phyloP scores from a whole-genome alignment of 2,888 invertebrate species.

The Tholera decimalis region DNA sequence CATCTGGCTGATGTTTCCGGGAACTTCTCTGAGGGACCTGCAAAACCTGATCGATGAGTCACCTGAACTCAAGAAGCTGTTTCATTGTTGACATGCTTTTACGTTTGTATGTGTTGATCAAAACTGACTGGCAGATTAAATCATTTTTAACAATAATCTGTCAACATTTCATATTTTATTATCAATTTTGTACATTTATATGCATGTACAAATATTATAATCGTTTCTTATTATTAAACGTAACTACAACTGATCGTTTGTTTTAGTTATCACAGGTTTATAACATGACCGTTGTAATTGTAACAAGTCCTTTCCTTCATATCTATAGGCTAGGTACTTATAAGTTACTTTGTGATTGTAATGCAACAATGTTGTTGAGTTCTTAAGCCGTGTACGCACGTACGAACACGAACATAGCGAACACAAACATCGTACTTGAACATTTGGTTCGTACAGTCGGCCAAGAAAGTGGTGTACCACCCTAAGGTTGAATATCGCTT shows the following conservation, averaged over 20 bases:
- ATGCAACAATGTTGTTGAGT: constrained; percentile 8
- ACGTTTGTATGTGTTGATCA: constrained; percentile 7
- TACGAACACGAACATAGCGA: no score
- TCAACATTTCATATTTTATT: constrained; percentile 45
- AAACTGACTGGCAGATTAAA: constrained; percentile 53
- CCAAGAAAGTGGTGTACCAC: no score
- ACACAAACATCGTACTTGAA: no score
- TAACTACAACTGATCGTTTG: constrained; percentile 22
- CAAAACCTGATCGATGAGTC: constrained; percentile 47
- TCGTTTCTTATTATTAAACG: constrained; percentile 32
- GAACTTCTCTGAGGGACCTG: constrained; percentile 59
- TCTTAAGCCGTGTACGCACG: no score
- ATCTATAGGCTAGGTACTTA: background rate
- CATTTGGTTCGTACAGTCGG: no score
- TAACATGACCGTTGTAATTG: background rate
- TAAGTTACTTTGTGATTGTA: background rate
- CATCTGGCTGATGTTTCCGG: constrained; percentile 72
- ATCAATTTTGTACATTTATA: constrained; percentile 27
- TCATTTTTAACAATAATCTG: constrained; percentile 54
- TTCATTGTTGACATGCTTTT: constrained; percentile 34
- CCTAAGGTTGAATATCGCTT: no score
- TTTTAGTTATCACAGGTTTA: constrained; percentile 4
- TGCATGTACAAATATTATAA: constrained; percentile 31
- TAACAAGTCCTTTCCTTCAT: background rate
- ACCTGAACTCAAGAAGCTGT: constrained; percentile 61